These are phyloP conservation scores for Lepidurus packardi DNA, from an alignment of 1,140 invertebrate species.

Conservation along the genomic window DNA sequence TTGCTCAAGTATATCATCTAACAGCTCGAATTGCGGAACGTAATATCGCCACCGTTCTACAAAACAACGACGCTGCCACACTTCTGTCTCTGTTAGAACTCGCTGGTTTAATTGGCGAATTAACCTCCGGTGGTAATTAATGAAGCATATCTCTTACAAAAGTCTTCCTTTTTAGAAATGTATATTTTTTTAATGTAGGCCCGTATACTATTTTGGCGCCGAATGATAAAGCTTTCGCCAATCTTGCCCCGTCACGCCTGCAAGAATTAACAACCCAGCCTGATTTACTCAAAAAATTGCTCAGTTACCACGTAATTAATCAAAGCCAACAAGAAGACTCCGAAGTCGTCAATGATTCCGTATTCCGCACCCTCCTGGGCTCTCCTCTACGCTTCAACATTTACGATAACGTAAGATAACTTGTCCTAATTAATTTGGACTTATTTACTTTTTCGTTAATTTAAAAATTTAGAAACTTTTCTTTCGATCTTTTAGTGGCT, in stretches of 20 bases:
- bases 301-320: slow-evolving; percentile 43
- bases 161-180: not conserved
- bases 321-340: slow-evolving; percentile 31
- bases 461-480: too few species aligned
- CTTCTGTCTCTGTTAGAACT: slow-evolving; percentile 31
- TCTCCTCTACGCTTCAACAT: slow-evolving; percentile 26
- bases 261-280: slow-evolving; percentile 37
- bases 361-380: slow-evolving; percentile 25
- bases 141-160: not conserved
- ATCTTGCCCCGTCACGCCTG: slow-evolving; percentile 38
- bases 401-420: slow-evolving; percentile 24
- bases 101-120: slow-evolving; percentile 25
- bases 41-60: slow-evolving; percentile 29
- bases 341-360: slow-evolving; percentile 36
- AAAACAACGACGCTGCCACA: slow-evolving; percentile 29
- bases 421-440: too few species aligned
- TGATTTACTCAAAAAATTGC: slow-evolving; percentile 37
- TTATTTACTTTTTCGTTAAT: too few species aligned
- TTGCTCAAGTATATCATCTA: slow-evolving; percentile 30
- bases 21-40: slow-evolving; percentile 26
- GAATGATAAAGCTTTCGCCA: slow-evolving; percentile 42
- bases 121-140: slow-evolving; percentile 26
- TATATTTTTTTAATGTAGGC: slow-evolving; percentile 35
- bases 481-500: too few species aligned
- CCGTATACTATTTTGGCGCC: slow-evolving; percentile 44